These are phyloP conservation scores for Petrophora chlorosata DNA, from an alignment of 2,888 invertebrate genomes.

Conservation along the genomic window DNA sequence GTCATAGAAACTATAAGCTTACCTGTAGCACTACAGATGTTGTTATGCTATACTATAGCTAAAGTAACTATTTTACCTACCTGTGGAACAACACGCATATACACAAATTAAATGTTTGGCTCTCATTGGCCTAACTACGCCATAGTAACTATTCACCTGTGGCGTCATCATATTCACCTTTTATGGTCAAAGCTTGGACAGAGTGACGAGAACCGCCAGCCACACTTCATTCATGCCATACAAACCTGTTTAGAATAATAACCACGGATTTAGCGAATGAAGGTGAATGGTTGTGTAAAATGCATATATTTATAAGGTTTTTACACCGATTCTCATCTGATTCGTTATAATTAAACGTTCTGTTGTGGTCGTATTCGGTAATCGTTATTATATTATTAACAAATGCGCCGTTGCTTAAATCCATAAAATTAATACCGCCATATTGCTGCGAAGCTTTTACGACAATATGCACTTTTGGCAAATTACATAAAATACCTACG, in stretches of 20 bases:
- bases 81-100: too few species aligned
- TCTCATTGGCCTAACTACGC: too few species aligned
- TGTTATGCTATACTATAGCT: too few species aligned
- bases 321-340: slow-evolving; percentile 22
- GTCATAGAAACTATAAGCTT: slow-evolving; percentile 48
- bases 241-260: slow-evolving; percentile 20
- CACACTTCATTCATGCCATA: too few species aligned
- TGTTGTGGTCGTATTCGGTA: slow-evolving; percentile 12
- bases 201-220: background rate
- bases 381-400: slow-evolving; percentile 22
- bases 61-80: too few species aligned
- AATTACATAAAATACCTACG: too few species aligned
- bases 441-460: slow-evolving; percentile 22
- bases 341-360: slow-evolving; percentile 23
- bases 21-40: background rate
- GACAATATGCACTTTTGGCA: slow-evolving; percentile 3
- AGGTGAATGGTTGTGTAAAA: slow-evolving; percentile 32
- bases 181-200: slow-evolving; percentile 61
- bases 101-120: too few species aligned
- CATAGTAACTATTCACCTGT: too few species aligned
- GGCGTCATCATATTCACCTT: slow-evolving; percentile 46
- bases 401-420: slow-evolving; percentile 22
- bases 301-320: slow-evolving; percentile 24
- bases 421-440: slow-evolving; percentile 8
- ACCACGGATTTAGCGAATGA: background rate